A percentile compares a stretch with the other conserved stretches of the same genome.
These are phyloP conservation scores for Macropodus opercularis DNA, from an alignment of 2,797 vertebrate species.

Conservation along the genomic window DNA sequence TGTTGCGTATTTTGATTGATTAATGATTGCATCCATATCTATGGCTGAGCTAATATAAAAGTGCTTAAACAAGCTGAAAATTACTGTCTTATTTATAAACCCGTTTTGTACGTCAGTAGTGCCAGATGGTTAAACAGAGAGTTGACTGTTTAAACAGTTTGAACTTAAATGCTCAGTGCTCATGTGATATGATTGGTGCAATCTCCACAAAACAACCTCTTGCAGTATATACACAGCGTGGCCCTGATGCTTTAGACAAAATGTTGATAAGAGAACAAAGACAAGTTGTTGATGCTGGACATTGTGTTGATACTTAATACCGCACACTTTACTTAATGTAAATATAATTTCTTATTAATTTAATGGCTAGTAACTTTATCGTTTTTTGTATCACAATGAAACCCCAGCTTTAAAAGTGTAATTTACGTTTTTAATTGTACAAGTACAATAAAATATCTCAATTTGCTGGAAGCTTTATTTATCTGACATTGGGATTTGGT, in stretches of 20 bases:
- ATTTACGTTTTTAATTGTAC: too few relatives aligned
- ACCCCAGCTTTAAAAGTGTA: too few relatives aligned
- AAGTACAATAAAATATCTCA: too few relatives aligned
- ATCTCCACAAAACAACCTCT: slow-evolving; percentile 5
- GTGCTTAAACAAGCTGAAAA: slow-evolving; percentile 31
- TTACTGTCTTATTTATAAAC: slow-evolving; percentile 24
- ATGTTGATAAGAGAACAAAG: background rate
- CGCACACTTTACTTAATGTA: too few relatives aligned
- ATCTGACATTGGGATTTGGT: too few relatives aligned
- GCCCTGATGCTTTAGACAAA: background rate
- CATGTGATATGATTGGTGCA: slow-evolving; percentile 56
- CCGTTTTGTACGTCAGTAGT: slow-evolving; percentile 37
- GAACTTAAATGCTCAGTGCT: slow-evolving; percentile 42
- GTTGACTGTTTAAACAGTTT: slow-evolving; percentile 46
- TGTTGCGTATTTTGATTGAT: background rate
- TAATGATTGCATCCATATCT: background rate
- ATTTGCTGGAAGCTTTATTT: too few relatives aligned
- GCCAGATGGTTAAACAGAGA: slow-evolving; percentile 51
- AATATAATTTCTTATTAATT: too few relatives aligned
- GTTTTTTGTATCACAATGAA: too few relatives aligned
- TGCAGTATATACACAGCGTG: background rate
- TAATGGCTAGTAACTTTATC: too few relatives aligned
- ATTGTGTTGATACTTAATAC: background rate
- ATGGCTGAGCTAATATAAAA: background rate
- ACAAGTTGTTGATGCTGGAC: background rate